Evolutionary conservation across 1,140 invertebrate genomes (phyloP), one percentile per base, ranked within the genome.

Genomic region (Euwallacea fornicatus): DNA sequence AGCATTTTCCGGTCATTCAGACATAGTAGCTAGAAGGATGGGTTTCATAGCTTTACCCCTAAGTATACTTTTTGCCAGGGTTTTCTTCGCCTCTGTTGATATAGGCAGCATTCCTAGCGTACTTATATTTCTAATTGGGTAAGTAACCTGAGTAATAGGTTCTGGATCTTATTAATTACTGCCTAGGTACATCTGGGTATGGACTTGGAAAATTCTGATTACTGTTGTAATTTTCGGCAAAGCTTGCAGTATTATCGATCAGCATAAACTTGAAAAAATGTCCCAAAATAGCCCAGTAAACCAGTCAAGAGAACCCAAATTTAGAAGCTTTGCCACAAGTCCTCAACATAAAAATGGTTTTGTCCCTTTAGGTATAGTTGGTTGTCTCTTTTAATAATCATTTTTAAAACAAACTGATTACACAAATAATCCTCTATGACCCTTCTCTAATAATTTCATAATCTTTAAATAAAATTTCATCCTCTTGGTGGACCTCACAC

Each of bases 11-110:
- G 98, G 99, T 81, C 95, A 98, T 78, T 97, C 96, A 0, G 98
- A 99, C 81, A 83, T 98, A 44, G 93, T 99, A 6, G 96, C 96
- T 0, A 85, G 97, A 2, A 85, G 97, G 67, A 98, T 99, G 94
- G 97, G 96, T 4, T 98, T 99, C 78, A 98, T 98, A 78, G 97
- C 98, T 2, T 85, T 99, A 72, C 98, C 98, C 0, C 81, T 99
- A 42, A 91, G 93, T 0, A 95, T 98, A 15, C 91, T 99, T 11
- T 90, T 97, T 68, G 90, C 93, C 3, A 88, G 94, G 64, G 93
- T 97, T 0, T 79, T 97, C 7, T 84, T 86, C 53, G 87, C 92
- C 81, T 88, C 93, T 66, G 78, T 93, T 69, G 83, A 88, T 78
- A 82, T 90, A 73, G 80, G 85, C 42, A 69, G 69, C 11, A 86